phyloP scores from a whole-genome alignment of 2,113 vertebrate genomes.

The Lota lota region DNA sequence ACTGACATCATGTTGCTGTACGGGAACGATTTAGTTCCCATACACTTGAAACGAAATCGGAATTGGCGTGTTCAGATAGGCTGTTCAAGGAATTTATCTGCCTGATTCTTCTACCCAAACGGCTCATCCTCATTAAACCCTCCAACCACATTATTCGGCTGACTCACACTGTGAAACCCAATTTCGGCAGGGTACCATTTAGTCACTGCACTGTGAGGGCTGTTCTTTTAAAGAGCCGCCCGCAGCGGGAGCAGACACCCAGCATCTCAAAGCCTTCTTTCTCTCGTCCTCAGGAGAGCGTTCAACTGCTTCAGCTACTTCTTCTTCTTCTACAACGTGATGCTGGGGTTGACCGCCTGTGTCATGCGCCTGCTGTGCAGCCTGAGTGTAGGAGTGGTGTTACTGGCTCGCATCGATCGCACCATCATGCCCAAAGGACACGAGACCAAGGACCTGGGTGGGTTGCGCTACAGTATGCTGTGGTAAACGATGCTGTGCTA shows the following conservation, averaged over 20 bases:
- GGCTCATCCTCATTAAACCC: not conserved
- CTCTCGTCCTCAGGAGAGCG: slow-evolving; percentile 67
- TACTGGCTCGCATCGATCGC: slow-evolving; percentile 85
- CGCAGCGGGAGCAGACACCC: too few relatives aligned
- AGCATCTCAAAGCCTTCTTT: too few relatives aligned
- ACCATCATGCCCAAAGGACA: slow-evolving; percentile 88
- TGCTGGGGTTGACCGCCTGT: slow-evolving; percentile 83
- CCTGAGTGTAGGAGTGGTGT: slow-evolving; percentile 79
- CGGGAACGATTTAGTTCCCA: too few relatives aligned
- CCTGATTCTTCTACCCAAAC: not conserved
- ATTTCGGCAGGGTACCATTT: too few relatives aligned
- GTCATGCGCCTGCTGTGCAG: slow-evolving; percentile 76
- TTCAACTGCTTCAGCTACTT: slow-evolving; percentile 93
- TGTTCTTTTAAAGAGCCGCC: not conserved
- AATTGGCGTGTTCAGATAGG: too few relatives aligned
- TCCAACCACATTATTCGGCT: not conserved
- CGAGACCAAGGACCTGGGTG: slow-evolving; percentile 83
- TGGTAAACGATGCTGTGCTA: too few relatives aligned
- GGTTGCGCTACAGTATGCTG: slow-evolving; percentile 12
- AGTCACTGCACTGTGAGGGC: too few relatives aligned
- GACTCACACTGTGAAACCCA: too few relatives aligned
- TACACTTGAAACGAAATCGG: too few relatives aligned
- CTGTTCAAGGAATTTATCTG: too few relatives aligned
- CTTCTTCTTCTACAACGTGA: slow-evolving; percentile 90
- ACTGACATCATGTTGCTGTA: too few relatives aligned